Evolutionary conservation across 2,797 vertebrate genomes (phyloP), one percentile per base, ranked within the genome.

Genomic region (Lagorchestes hirsutus): DNA sequence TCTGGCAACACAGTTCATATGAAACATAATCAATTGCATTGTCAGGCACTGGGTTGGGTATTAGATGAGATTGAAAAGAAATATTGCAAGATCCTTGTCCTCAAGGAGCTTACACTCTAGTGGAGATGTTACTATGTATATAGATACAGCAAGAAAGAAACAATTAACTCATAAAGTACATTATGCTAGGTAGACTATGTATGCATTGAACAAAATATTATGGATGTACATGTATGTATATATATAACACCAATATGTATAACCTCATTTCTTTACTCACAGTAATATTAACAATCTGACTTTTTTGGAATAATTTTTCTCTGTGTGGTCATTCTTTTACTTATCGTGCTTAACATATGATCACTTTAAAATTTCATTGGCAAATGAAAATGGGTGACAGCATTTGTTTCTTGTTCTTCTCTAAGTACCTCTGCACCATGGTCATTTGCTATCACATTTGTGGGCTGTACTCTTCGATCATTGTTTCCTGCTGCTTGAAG

Each of bases 401-500:
- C 27, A 16, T 90, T 59, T 96, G 11, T 28, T 92, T 92, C 27
- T 62, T 40, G n/a, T 91, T 95, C 29, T 50, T 97, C 57, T 54
- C 52, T 92, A 0, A 59, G 18, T 82, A 11, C 9, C 91, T 92
- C 5, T 1, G n/a, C 50, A 34, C 54, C 93, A 10, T 94, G 93
- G n/a, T 55, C 31, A 90, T 92, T 96, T 95, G 55, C 0, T 13
- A 90, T 93, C 55, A 93, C 46, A 96, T 96, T 91, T 10, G 57
- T 95, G 50, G 27, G 13, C 58, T 95, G 4, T 31, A 0, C 62
- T 14, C 92, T 90, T 97, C 92, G 96, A 90, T 59, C 93, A 56
- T 90, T 96, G 29, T 31, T 67, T 97, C 22, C 18, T 96, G 1
- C 62, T 96, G 0, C 59, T 67, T 97, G 67, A 96, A 87, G 96